Conservation (phyloP, 2,113 vertebrate species). For the Alligator mississippiensis region DNA sequence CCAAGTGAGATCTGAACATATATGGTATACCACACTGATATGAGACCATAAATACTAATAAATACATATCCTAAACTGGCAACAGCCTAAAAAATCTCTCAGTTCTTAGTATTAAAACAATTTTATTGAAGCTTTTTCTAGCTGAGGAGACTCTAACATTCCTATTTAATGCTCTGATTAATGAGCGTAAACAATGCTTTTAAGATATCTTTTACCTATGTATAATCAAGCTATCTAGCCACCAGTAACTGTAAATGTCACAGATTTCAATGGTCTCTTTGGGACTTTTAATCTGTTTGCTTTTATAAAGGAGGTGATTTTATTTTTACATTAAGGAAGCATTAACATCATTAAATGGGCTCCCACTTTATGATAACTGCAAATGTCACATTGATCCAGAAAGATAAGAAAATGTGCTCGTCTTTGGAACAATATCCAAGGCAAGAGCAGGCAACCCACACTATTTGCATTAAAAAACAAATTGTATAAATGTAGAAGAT, state of each 20-base stretch:
- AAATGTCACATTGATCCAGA: slow-evolving; percentile 91
- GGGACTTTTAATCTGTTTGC: slow-evolving; percentile 87
- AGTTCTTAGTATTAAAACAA: slow-evolving; percentile 63
- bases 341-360: slow-evolving; percentile 90
- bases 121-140: slow-evolving; percentile 49
- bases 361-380: slow-evolving; percentile 88
- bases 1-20: slow-evolving; percentile 73
- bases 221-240: slow-evolving; percentile 79
- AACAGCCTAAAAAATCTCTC: slow-evolving; percentile 30
- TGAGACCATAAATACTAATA: slow-evolving; percentile 55
- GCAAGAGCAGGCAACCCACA: slow-evolving; percentile 87
- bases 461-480: slow-evolving; percentile 91
- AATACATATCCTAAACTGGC: slow-evolving; percentile 31
- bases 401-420: slow-evolving; percentile 89
- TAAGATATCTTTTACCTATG: slow-evolving; percentile 76
- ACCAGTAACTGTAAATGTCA: slow-evolving; percentile 82
- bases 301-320: slow-evolving; percentile 87
- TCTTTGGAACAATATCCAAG: slow-evolving; percentile 88
- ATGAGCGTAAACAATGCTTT: slow-evolving; percentile 78
- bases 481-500: slow-evolving; percentile 90
- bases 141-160: slow-evolving; percentile 48
- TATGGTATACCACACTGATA: slow-evolving; percentile 58
- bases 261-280: slow-evolving; percentile 83
- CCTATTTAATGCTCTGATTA: slow-evolving; percentile 77
- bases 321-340: slow-evolving; percentile 89